Percentiles rank a stretch among this genome's conserved stretches.
phyloP scores from a whole-genome alignment of 2,888 invertebrate genomes.

The Mechanitis messenoides region DNA sequence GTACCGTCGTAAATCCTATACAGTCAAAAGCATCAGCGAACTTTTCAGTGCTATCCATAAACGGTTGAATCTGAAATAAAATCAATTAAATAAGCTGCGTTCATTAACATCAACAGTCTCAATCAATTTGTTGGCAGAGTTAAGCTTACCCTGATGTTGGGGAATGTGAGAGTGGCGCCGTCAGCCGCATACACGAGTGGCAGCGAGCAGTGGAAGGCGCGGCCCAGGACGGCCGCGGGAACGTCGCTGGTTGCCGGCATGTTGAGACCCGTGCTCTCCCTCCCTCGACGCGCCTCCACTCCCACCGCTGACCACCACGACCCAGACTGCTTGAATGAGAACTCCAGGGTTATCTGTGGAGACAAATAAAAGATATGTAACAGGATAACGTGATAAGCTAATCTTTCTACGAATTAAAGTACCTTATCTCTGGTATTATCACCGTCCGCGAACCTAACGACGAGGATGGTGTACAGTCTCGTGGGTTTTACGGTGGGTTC shows the following conservation, averaged over 20 bases:
- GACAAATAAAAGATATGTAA: too few species aligned
- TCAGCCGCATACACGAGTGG: conserved; percentile 69
- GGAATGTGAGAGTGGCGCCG: conserved; percentile 64
- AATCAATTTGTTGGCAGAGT: not conserved
- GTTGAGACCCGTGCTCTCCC: conserved; percentile 56
- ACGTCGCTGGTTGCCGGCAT: conserved; percentile 61
- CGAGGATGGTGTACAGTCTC: conserved; percentile 61
- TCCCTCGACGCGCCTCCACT: conserved; percentile 72
- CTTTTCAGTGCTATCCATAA: conserved; percentile 66
- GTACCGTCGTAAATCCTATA: conserved; percentile 91
- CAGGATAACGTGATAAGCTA: too few species aligned
- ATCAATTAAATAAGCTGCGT: not conserved
- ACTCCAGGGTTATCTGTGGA: conserved; percentile 71
- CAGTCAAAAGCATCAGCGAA: conserved; percentile 92
- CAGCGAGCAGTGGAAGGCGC: conserved; percentile 74
- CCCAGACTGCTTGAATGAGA: conserved; percentile 70
- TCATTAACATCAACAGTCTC: too few species aligned
- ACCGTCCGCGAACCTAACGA: conserved; percentile 61
- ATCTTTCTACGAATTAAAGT: not conserved
- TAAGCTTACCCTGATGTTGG: conserved; percentile 62
- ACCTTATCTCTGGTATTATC: conserved; percentile 59
- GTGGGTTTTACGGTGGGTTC: conserved; percentile 64
- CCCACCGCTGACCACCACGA: conserved; percentile 77
- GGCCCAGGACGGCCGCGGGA: conserved; percentile 72
- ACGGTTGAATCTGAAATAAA: conserved; percentile 69